These are phyloP conservation scores for Eulemur rubriventer DNA, from an alignment of 2,797 vertebrate genomes.

Conservation along the genomic window DNA sequence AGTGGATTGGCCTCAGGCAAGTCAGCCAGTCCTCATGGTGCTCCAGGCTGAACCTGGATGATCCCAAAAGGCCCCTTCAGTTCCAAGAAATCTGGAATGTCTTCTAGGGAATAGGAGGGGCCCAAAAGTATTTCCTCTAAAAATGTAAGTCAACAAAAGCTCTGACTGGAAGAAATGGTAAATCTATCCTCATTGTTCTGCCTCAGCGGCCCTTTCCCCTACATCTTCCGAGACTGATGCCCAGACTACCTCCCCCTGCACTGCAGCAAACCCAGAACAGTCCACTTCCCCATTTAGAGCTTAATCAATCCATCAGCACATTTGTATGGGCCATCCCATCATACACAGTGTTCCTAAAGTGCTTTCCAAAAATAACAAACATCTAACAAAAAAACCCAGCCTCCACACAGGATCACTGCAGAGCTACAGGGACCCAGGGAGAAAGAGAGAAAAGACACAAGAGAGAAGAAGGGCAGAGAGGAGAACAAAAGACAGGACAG, in stretches of 20 bases:
- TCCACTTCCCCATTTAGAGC: conserved; percentile 75
- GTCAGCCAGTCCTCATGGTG: not conserved
- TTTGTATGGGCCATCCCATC: conserved; percentile 68
- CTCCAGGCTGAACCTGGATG: not conserved
- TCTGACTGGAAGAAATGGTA: conserved; percentile 39
- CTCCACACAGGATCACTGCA: conserved; percentile 49
- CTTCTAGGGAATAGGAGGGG: conserved; percentile 53
- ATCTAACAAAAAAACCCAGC: conserved; percentile 52
- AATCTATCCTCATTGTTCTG: not conserved
- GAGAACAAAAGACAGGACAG: not conserved
- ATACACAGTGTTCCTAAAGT: conserved; percentile 83
- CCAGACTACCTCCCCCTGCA: not conserved
- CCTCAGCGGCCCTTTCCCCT: not conserved
- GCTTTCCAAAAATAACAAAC: conserved; percentile 85
- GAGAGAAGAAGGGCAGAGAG: not conserved
- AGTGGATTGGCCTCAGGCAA: not conserved
- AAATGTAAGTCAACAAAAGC: conserved; percentile 42
- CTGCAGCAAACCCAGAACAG: conserved; percentile 17
- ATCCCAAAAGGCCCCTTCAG: conserved; percentile 33
- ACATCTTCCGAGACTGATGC: not conserved
- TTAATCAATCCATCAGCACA: conserved; percentile 83
- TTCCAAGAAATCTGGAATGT: conserved; percentile 52
- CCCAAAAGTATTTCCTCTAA: conserved; percentile 53
- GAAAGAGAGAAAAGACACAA: conserved; percentile 58
- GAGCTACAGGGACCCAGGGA: conserved; percentile 61